Percentiles rank a stretch among this genome's conserved stretches.
phyloP scores from a whole-genome alignment of 2,113 vertebrate species.

The Triplophysa rosa region DNA sequence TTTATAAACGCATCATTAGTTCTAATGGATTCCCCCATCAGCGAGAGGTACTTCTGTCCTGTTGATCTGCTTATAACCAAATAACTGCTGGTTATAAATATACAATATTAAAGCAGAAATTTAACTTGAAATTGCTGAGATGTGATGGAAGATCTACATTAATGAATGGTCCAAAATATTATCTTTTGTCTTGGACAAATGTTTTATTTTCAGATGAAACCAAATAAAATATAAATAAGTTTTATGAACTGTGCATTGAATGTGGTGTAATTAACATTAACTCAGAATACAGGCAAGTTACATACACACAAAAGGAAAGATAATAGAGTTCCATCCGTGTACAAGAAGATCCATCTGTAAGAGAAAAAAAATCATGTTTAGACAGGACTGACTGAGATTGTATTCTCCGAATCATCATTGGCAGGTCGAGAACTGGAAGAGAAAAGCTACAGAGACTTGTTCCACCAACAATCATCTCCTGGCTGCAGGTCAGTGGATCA shows the following conservation, averaged over 20 bases:
- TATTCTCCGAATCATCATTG: constrained; percentile 7
- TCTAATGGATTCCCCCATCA: constrained; percentile 88
- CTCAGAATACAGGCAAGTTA: not conserved
- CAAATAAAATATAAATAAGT: not conserved
- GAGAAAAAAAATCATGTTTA: not conserved
- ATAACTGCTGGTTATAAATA: not conserved
- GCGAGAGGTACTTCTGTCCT: constrained; percentile 77
- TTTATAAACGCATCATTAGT: constrained; percentile 83
- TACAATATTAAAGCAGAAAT: no score
- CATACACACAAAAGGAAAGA: not conserved
- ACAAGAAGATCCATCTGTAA: not conserved
- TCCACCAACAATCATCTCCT: constrained; percentile 83
- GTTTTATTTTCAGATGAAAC: not conserved
- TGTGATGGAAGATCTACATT: no score
- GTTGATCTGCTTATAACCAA: not conserved
- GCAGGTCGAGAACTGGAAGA: constrained; percentile 87
- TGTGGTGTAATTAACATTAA: not conserved
- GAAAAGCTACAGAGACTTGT: constrained; percentile 82
- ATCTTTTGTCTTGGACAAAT: not conserved
- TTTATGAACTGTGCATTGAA: not conserved
- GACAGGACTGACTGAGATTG: not conserved
- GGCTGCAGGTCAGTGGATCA: constrained; percentile 78
- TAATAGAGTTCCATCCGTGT: not conserved
- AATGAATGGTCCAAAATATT: not conserved
- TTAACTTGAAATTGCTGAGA: no score